These are phyloP conservation scores for Triplophysa tibetana DNA, from an alignment of 2,113 vertebrate genomes.

Conservation along the genomic window DNA sequence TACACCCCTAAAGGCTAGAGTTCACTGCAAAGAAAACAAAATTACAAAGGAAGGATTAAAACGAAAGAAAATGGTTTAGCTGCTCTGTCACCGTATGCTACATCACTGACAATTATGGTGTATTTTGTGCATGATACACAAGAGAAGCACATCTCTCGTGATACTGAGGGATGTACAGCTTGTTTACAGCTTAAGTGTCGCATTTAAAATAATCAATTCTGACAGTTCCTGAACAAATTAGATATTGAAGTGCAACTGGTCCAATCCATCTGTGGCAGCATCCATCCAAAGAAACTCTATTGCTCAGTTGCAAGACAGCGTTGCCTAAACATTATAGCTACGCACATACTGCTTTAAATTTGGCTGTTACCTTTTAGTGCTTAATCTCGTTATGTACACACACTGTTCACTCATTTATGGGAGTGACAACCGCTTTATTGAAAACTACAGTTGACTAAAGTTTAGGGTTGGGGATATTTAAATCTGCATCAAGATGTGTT, in stretches of 20 bases:
- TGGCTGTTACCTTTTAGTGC: too few relatives aligned
- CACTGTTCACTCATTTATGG: too few relatives aligned
- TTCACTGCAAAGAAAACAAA: neutral
- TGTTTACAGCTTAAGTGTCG: slow-evolving; percentile 40
- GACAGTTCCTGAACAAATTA: slow-evolving; percentile 60
- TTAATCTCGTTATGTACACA: too few relatives aligned
- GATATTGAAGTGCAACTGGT: slow-evolving; percentile 52
- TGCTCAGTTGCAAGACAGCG: neutral
- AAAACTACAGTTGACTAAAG: too few relatives aligned
- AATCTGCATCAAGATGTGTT: too few relatives aligned
- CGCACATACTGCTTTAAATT: too few relatives aligned
- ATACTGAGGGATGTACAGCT: slow-evolving; percentile 46
- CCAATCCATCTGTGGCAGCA: slow-evolving; percentile 20
- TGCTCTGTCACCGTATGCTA: neutral
- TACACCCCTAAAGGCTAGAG: neutral
- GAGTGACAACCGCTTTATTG: too few relatives aligned
- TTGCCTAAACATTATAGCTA: too few relatives aligned
- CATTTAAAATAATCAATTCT: slow-evolving; percentile 58
- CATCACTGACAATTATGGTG: neutral
- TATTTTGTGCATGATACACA: neutral
- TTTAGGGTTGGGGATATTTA: too few relatives aligned
- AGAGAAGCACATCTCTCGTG: neutral
- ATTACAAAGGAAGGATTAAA: neutral
- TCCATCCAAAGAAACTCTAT: neutral
- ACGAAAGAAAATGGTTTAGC: neutral